These are phyloP conservation scores for Nyleta sp. DNA, from an alignment of 2,888 invertebrate genomes.

Conservation along the genomic window DNA sequence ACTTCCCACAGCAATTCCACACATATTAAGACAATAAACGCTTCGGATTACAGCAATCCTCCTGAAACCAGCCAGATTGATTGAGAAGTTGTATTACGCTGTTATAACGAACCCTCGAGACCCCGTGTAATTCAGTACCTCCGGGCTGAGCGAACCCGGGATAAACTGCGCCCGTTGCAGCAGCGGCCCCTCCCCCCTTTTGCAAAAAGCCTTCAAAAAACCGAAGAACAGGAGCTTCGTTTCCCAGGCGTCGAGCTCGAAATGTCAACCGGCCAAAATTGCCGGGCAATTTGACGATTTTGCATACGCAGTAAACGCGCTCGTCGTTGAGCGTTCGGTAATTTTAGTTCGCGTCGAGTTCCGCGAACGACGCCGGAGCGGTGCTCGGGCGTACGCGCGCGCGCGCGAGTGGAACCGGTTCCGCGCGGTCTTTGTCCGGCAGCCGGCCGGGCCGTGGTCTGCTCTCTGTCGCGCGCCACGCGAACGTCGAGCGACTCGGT, in stretches of 20 bases:
- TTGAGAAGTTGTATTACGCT: constrained; percentile 43
- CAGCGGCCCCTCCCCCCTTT: too few relatives aligned
- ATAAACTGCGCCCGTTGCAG: too few relatives aligned
- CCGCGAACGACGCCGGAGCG: constrained; percentile 22
- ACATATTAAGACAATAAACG: constrained; percentile 54
- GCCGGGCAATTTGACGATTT: constrained; percentile 26
- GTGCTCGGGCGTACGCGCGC: constrained; percentile 51
- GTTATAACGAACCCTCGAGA: constrained; percentile 38
- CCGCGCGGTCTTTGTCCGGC: constrained; percentile 19
- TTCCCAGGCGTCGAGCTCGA: neutral
- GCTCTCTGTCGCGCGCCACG: constrained; percentile 76
- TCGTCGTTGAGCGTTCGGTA: constrained; percentile 13
- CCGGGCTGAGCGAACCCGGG: too few relatives aligned
- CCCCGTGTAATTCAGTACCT: constrained; percentile 35
- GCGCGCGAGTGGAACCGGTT: constrained; percentile 69
- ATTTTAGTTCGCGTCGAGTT: constrained; percentile 37
- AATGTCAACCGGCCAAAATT: constrained; percentile 33
- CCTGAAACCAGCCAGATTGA: constrained; percentile 29
- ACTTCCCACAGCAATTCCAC: constrained; percentile 9
- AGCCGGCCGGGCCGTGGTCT: neutral
- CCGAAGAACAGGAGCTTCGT: neutral
- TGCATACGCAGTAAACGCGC: constrained; percentile 18
- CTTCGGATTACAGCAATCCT: constrained; percentile 46
- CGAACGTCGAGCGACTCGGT: constrained; percentile 78
- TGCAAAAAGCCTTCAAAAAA: neutral